Percentiles rank a stretch among this genome's conserved stretches.
These are phyloP conservation scores for Anneissia japonica DNA, from an alignment of 35 echinoderm and acorn worm species.

Conservation along the genomic window DNA sequence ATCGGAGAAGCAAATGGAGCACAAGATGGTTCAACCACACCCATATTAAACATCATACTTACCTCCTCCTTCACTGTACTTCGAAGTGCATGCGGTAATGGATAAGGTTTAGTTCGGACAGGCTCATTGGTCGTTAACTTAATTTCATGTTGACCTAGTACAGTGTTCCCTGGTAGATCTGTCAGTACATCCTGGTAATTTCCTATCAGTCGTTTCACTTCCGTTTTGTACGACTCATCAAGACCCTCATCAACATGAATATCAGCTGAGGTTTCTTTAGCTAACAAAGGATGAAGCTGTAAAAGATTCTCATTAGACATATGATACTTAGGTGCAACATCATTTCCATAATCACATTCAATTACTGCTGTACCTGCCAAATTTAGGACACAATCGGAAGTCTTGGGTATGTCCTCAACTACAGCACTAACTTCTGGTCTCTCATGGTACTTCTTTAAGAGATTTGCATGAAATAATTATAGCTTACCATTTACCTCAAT, in stretches of 20 bases:
- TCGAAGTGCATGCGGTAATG: not conserved
- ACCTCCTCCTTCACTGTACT: not conserved
- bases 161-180: constrained; percentile 4
- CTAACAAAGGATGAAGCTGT: too few relatives aligned
- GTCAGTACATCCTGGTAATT: not conserved
- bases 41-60: not conserved
- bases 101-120: not conserved
- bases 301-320: too few relatives aligned
- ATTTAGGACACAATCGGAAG: too few relatives aligned
- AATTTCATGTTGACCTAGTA: constrained; percentile 11
- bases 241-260: not conserved
- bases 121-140: constrained; percentile 9
- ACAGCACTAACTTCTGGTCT: too few relatives aligned
- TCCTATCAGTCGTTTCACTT: not conserved
- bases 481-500: not conserved
- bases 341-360: too few relatives aligned
- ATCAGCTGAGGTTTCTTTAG: not conserved
- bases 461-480: not conserved
- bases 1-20: not conserved
- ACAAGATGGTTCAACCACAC: not conserved
- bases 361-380: too few relatives aligned
- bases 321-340: too few relatives aligned
- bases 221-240: not conserved
- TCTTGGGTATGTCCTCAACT: too few relatives aligned
- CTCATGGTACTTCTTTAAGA: too few relatives aligned